Conservation (phyloP, 64 coral and sea anemone species). For the Platygyra sinensis region DNA sequence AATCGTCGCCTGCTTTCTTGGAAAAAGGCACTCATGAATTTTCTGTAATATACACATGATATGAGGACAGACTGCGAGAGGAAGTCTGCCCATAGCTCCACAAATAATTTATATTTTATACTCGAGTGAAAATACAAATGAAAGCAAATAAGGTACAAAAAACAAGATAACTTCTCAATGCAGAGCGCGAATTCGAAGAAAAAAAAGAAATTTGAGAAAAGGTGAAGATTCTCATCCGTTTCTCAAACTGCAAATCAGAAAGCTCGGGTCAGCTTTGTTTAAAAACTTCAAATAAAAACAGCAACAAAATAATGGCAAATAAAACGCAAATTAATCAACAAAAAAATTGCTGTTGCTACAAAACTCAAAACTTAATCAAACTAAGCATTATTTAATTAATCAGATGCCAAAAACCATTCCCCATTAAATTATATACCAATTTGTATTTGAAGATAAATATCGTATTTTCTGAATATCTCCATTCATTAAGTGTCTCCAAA, state of each 20-base stretch:
- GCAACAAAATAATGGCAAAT: no score
- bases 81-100: background rate
- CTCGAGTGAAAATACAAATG: no score
- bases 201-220: no score
- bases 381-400: background rate
- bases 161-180: no score
- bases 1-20: background rate
- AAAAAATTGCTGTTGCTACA: background rate
- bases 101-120: no score
- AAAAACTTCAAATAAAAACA: no score
- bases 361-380: background rate
- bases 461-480: background rate
- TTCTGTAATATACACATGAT: background rate
- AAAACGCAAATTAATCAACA: background rate
- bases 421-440: background rate
- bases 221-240: no score
- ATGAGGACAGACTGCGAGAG: background rate
- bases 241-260: no score
- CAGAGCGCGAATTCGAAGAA: no score
- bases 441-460: background rate
- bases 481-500: slow-evolving; percentile 81
- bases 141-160: no score
- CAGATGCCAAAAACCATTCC: background rate
- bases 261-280: no score
- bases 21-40: background rate